phyloP scores from a whole-genome alignment of 2,797 vertebrate genomes.

The Poecilia velifera region DNA sequence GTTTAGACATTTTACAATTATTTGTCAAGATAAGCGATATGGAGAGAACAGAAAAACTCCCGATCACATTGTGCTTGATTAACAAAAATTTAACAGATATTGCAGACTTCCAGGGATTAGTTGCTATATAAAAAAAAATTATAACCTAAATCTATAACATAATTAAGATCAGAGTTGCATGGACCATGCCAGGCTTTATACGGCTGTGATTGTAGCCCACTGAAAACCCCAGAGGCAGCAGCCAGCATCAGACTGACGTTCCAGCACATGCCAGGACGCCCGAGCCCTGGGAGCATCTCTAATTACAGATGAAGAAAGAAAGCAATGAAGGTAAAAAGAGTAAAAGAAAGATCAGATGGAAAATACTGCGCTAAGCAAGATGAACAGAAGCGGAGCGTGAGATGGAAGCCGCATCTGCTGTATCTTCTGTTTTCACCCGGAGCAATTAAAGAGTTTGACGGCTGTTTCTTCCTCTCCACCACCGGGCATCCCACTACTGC shows the following conservation, averaged over 20 bases:
- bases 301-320: constrained; percentile 66
- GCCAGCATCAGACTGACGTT: constrained; percentile 70
- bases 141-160: neutral
- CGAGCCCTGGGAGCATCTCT: constrained; percentile 62
- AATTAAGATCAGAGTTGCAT: constrained; percentile 26
- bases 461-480: constrained; percentile 34
- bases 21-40: neutral
- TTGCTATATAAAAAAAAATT: neutral
- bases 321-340: constrained; percentile 8
- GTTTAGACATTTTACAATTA: neutral
- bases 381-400: constrained; percentile 20
- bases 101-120: neutral
- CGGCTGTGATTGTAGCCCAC: constrained; percentile 58
- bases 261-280: constrained; percentile 57
- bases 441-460: constrained; percentile 20
- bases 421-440: constrained; percentile 41
- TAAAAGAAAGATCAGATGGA: neutral
- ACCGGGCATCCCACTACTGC: constrained; percentile 30
- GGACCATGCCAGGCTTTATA: constrained; percentile 29
- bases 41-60: neutral
- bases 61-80: neutral
- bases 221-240: constrained; percentile 53
- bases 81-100: neutral
- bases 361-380: constrained; percentile 2
- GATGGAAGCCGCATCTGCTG: constrained; percentile 52